Evolutionary conservation across 2,113 vertebrate genomes (phyloP).

Genomic region (Chloropsis cyanopogon): DNA sequence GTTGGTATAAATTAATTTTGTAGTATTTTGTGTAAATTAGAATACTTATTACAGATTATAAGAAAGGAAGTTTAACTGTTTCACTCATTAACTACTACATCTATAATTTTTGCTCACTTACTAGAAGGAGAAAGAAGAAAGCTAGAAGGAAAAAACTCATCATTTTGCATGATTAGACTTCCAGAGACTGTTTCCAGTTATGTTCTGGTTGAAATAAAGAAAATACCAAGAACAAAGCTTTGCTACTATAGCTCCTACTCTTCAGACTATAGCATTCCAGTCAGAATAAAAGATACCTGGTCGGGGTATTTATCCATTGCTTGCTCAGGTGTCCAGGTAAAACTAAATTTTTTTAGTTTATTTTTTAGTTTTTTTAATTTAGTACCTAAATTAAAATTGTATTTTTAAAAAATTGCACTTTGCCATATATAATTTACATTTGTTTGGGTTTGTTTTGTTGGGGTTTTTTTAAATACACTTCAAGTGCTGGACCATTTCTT

Average conservation of each 20-base stretch:
- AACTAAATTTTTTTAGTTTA: not conserved
- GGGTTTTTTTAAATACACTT: not conserved
- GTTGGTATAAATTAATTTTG: not conserved
- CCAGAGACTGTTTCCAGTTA: not conserved
- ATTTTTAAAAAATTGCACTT: not conserved
- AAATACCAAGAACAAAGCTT: not conserved
- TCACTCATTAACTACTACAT: not conserved
- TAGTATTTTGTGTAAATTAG: not conserved
- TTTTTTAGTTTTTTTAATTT: too few species aligned
- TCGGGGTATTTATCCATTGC: not conserved
- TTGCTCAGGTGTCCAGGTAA: not conserved
- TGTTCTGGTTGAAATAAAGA: not conserved
- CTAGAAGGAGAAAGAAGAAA: not conserved
- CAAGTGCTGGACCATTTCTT: not conserved
- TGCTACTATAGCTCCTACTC: not conserved
- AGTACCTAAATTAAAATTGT: not conserved
- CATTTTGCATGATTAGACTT: not conserved
- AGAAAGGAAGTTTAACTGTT: not conserved
- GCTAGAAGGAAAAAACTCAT: not conserved
- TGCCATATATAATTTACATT: not conserved
- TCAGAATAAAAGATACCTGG: not conserved
- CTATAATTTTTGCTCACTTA: not conserved
- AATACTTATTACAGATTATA: not conserved
- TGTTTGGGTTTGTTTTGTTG: not conserved
- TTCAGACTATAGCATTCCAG: not conserved